phyloP scores from a whole-genome alignment of 2,113 vertebrate species.

The Cyphomyrus plagiostoma region DNA sequence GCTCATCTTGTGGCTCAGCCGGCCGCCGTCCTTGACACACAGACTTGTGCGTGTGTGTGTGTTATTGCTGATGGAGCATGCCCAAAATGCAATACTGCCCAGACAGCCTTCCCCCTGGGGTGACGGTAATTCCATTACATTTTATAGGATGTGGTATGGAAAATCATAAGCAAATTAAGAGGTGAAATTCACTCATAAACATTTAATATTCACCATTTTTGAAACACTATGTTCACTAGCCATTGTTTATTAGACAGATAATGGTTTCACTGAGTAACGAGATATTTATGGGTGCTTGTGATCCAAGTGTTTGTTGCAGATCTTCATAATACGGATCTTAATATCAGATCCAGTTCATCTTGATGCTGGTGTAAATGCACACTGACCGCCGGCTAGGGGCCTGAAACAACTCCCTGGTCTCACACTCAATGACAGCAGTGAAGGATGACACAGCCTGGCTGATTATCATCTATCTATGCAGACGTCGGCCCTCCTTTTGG shows the following conservation, averaged over 20 bases:
- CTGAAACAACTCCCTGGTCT: not conserved
- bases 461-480: too few relatives aligned
- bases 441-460: not conserved
- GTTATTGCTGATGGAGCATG: constrained; percentile 48
- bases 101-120: constrained; percentile 38
- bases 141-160: constrained; percentile 25
- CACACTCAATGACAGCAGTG: not conserved
- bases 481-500: not conserved
- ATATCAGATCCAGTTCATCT: not conserved
- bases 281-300: not conserved
- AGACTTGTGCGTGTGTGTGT: constrained; percentile 23
- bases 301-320: not conserved
- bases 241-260: not conserved
- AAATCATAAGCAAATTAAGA: constrained; percentile 34
- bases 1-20: constrained; percentile 50
- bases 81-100: constrained; percentile 33
- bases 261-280: not conserved
- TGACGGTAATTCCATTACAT: constrained; percentile 34
- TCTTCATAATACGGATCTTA: not conserved
- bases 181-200: constrained; percentile 32
- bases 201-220: constrained; percentile 30
- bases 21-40: constrained; percentile 50
- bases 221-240: not conserved
- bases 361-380: not conserved
- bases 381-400: not conserved